Conservation (phyloP, 2,113 vertebrate species). For the Neogobius melanostomus region DNA sequence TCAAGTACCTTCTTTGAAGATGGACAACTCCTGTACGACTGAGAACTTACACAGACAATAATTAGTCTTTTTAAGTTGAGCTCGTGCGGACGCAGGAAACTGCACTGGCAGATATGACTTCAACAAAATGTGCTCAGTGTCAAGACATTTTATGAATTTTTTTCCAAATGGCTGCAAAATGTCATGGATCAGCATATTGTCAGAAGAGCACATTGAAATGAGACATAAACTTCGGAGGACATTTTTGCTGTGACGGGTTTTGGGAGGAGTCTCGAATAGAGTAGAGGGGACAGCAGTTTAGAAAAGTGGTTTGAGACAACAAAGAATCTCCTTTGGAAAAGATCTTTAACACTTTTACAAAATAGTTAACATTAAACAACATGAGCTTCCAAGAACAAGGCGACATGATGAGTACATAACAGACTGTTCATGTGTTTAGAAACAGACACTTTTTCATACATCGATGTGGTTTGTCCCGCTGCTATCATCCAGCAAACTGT, state of each 20-base stretch:
- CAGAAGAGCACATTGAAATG: background rate
- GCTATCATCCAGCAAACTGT: constrained; percentile 49
- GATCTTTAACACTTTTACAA: background rate
- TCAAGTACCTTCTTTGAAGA: no score
- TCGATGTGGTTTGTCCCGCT: background rate
- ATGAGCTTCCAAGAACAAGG: background rate
- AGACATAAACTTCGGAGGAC: constrained; percentile 9
- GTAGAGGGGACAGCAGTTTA: background rate
- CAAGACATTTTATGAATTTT: background rate
- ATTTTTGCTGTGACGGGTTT: constrained; percentile 29
- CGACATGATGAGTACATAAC: no score
- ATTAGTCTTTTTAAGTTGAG: no score
- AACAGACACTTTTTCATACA: no score
- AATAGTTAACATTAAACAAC: background rate
- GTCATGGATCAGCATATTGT: constrained; percentile 22
- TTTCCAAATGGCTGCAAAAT: constrained; percentile 10
- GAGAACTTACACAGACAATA: no score
- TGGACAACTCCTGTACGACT: no score
- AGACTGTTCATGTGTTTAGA: background rate
- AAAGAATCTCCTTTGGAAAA: background rate
- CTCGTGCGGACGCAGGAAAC: background rate
- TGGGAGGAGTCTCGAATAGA: background rate
- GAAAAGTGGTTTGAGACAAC: background rate
- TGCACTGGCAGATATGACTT: background rate
- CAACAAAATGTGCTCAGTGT: constrained; percentile 10